phyloP scores from a whole-genome alignment of 2,888 invertebrate genomes.

The Mythimna pallens region DNA sequence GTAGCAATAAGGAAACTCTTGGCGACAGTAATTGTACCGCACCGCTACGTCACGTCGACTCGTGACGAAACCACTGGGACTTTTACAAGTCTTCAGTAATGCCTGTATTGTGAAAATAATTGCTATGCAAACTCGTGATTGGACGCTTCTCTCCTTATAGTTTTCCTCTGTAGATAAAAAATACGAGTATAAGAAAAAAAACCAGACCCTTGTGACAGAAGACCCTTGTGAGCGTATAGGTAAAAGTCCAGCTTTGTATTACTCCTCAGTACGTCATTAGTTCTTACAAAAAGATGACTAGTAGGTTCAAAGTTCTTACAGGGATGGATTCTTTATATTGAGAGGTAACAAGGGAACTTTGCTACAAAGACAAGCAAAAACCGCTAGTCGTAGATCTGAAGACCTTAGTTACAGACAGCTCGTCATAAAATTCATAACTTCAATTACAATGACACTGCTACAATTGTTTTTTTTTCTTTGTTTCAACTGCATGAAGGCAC shows the following conservation, averaged over 20 bases:
- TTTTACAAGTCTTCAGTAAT: slow-evolving; percentile 26
- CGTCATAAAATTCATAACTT: slow-evolving; percentile 8
- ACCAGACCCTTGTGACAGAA: neutral
- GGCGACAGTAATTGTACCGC: slow-evolving; percentile 41
- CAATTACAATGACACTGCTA: slow-evolving; percentile 25
- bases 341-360: slow-evolving; percentile 9
- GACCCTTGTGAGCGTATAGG: slow-evolving; percentile 17
- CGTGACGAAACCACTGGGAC: slow-evolving; percentile 21
- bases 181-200: neutral
- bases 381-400: neutral
- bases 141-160: neutral
- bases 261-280: slow-evolving; percentile 9
- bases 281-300: slow-evolving; percentile 15
- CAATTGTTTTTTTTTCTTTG: slow-evolving; percentile 39
- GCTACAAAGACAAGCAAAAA: slow-evolving; percentile 3
- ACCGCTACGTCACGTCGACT: slow-evolving; percentile 20
- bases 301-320: slow-evolving; percentile 20
- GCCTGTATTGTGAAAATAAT: slow-evolving; percentile 4
- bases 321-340: neutral
- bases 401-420: slow-evolving; percentile 1
- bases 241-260: neutral
- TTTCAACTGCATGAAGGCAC: slow-evolving; percentile 32
- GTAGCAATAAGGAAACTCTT: slow-evolving; percentile 32
- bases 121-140: slow-evolving; percentile 5
- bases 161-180: neutral